phyloP scores from a whole-genome alignment of 2,797 vertebrate species.

The Schizopygopsis pylzovi region DNA sequence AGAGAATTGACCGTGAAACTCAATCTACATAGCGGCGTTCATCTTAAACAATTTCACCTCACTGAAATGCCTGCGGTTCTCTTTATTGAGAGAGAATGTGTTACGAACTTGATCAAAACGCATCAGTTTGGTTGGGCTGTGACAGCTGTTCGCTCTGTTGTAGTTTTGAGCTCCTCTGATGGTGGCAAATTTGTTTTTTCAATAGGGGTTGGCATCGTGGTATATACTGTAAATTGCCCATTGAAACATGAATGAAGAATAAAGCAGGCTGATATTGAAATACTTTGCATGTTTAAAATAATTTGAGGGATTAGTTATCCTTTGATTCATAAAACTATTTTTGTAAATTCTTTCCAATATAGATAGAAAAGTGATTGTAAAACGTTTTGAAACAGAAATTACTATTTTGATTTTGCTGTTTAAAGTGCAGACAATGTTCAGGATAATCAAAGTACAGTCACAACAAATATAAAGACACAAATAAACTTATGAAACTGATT shows the following conservation, averaged over 20 bases:
- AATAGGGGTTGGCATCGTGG: conserved; percentile 5
- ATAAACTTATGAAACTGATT: conserved; percentile 17
- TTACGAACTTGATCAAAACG: conserved; percentile 46
- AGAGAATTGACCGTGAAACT: conserved; percentile 48
- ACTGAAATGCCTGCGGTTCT: conserved; percentile 30
- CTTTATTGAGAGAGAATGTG: conserved; percentile 50
- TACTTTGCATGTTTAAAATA: conserved; percentile 12
- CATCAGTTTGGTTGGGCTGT: conserved; percentile 26
- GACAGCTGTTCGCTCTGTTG: conserved; percentile 32
- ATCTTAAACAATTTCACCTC: conserved; percentile 49
- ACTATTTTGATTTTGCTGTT: conserved; percentile 17
- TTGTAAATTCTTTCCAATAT: conserved; percentile 17
- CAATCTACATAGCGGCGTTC: conserved; percentile 39
- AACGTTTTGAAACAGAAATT: conserved; percentile 23
- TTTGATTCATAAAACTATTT: conserved; percentile 18
- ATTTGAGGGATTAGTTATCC: background rate
- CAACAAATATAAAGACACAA: conserved; percentile 34
- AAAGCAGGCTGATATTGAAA: background rate
- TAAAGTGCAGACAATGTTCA: conserved; percentile 50
- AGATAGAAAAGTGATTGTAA: conserved; percentile 44
- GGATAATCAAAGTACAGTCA: conserved; percentile 38
- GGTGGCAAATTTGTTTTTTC: conserved; percentile 20
- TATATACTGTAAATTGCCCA: background rate
- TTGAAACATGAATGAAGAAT: conserved; percentile 23
- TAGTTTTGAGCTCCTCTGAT: conserved; percentile 38